Evolutionary conservation across 1,140 invertebrate genomes (phyloP).

Genomic region (Aricia agestis): DNA sequence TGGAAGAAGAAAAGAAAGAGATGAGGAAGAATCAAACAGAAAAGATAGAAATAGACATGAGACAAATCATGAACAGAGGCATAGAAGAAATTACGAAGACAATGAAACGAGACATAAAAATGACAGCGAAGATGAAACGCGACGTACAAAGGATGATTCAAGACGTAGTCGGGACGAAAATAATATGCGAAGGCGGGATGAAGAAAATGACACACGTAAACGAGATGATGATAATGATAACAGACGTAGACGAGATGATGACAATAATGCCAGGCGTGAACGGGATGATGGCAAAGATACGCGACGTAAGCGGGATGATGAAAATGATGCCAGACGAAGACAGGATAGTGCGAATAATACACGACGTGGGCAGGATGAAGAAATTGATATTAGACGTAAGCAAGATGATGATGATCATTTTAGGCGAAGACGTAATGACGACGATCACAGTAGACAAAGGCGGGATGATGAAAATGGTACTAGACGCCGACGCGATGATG

Average conservation of each 20-base stretch:
- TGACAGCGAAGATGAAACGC: no score
- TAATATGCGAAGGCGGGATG: no score
- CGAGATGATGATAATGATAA: no score
- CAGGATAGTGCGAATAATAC: constrained; percentile 7
- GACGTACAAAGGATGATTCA: no score
- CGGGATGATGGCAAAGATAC: no score
- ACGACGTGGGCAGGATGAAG: constrained; percentile 17
- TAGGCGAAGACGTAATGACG: constrained; percentile 18
- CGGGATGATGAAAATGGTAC: constrained; percentile 20
- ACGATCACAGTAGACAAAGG: neutral
- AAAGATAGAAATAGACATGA: neutral
- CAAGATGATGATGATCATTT: constrained; percentile 17
- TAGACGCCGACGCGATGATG: constrained; percentile 19
- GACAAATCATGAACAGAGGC: no score
- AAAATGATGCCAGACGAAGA: constrained; percentile 10
- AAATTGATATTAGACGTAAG: constrained; percentile 18
- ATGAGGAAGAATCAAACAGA: neutral
- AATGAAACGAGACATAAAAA: no score
- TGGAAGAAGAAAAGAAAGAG: neutral
- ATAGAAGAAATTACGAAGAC: neutral
- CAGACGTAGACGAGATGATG: no score
- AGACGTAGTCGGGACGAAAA: no score
- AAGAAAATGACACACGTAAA: no score
- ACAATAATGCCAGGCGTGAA: no score
- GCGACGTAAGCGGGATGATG: constrained; percentile 4